Conservation (phyloP, 2,888 invertebrate species). For the Gonocerus acuteangulatus region DNA sequence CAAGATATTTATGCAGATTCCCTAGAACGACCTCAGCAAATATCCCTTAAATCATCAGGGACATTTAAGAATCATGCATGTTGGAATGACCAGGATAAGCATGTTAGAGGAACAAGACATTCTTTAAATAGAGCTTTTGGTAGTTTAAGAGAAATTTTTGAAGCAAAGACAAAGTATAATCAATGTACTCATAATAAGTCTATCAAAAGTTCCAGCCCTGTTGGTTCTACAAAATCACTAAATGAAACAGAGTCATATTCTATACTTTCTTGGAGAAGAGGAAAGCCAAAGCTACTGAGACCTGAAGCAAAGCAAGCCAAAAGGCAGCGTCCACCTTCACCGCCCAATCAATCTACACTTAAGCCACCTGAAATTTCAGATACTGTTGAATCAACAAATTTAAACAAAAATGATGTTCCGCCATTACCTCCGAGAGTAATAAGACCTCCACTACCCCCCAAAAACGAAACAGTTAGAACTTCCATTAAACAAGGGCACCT, state of each 20-base stretch:
- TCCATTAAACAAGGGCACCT: not conserved
- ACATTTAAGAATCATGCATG: constrained; percentile 54
- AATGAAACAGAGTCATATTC: constrained; percentile 8
- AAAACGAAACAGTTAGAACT: constrained; percentile 37
- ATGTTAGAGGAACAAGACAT: constrained; percentile 1
- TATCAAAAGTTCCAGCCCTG: constrained; percentile 29
- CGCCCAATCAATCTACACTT: constrained; percentile 51
- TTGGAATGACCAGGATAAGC: not conserved
- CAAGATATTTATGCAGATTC: constrained; percentile 46
- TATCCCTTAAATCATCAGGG: constrained; percentile 59
- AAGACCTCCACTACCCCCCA: constrained; percentile 40
- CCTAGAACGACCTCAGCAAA: constrained; percentile 51
- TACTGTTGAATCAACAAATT: constrained; percentile 36
- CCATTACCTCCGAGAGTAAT: constrained; percentile 44
- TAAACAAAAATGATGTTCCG: constrained; percentile 37
- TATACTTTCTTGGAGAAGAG: constrained; percentile 40
- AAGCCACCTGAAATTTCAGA: constrained; percentile 46
- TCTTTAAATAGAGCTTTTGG: constrained; percentile 49
- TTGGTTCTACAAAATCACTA: constrained; percentile 35
- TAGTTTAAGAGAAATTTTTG: constrained; percentile 66
- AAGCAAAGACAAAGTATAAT: constrained; percentile 45
- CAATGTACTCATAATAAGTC: constrained; percentile 30
- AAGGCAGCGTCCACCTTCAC: constrained; percentile 47
- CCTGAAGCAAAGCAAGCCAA: constrained; percentile 37
- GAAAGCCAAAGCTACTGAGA: constrained; percentile 34